Percentiles rank a stretch among this genome's conserved stretches.
These are phyloP conservation scores for Dryobotodes eremita DNA, from an alignment of 2,888 invertebrate species.

Conservation along the genomic window DNA sequence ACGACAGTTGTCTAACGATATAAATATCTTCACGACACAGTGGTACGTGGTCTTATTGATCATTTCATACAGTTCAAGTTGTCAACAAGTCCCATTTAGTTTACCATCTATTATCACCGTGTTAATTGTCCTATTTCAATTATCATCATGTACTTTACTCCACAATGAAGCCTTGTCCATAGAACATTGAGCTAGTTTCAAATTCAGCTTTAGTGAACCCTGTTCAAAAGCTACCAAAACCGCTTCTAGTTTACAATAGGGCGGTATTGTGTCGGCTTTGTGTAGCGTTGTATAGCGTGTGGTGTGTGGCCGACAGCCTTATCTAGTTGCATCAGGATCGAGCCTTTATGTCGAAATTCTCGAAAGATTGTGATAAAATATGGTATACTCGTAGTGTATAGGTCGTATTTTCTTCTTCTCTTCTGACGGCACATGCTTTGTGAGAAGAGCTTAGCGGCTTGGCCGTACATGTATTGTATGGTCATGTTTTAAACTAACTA, in stretches of 20 bases:
- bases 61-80: background rate
- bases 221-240: constrained; percentile 18
- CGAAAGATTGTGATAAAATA: background rate
- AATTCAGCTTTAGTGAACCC: constrained; percentile 23
- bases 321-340: background rate
- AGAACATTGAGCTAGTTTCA: constrained; percentile 26
- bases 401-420: background rate
- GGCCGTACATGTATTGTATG: too few relatives aligned
- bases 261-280: constrained; percentile 27
- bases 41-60: background rate
- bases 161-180: constrained; percentile 23
- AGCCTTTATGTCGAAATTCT: background rate
- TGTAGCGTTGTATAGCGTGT: constrained; percentile 14
- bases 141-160: background rate
- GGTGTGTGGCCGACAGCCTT: background rate
- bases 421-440: background rate
- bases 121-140: background rate
- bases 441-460: background rate
- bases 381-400: background rate
- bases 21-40: background rate
- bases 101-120: background rate
- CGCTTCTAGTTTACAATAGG: constrained; percentile 25
- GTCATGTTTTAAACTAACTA: background rate
- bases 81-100: background rate
- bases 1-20: too few relatives aligned